phyloP scores from a whole-genome alignment of 2,797 vertebrate genomes.

The Pelodytes ibericus region DNA sequence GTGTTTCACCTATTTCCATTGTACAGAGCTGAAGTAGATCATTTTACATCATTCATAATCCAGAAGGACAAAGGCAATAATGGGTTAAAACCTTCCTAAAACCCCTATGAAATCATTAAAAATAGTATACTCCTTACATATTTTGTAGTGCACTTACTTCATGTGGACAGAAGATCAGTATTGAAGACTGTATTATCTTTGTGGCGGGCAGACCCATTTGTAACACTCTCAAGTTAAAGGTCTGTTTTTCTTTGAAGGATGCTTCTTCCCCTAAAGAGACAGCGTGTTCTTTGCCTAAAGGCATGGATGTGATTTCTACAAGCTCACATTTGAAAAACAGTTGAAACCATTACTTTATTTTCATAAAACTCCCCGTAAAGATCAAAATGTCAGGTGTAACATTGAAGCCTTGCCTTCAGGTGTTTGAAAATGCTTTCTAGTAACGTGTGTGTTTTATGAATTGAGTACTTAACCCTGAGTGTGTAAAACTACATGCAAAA shows the following conservation, averaged over 20 bases:
- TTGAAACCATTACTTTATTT: slow-evolving; percentile 22
- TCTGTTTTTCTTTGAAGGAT: slow-evolving; percentile 26
- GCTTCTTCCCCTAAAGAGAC: slow-evolving; percentile 28
- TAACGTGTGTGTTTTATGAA: too few species aligned
- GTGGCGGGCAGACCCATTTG: neutral
- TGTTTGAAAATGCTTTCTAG: neutral
- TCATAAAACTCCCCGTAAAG: neutral
- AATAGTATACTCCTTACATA: neutral
- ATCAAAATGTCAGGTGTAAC: neutral
- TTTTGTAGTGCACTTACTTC: slow-evolving; percentile 11
- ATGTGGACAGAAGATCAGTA: slow-evolving; percentile 5
- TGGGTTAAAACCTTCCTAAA: slow-evolving; percentile 4
- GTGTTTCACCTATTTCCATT: too few species aligned
- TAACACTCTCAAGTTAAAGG: slow-evolving; percentile 16
- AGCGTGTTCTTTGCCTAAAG: slow-evolving; percentile 29
- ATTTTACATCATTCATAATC: too few species aligned
- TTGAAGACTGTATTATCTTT: slow-evolving; percentile 4
- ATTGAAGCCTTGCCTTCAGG: neutral
- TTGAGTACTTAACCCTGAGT: too few species aligned
- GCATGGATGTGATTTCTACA: slow-evolving; percentile 17
- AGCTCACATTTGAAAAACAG: slow-evolving; percentile 11
- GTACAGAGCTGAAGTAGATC: too few species aligned
- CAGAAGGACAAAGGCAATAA: too few species aligned
- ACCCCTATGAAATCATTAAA: neutral
- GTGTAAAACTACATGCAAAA: too few species aligned